Evolutionary conservation across 2,888 invertebrate species (phyloP).

Genomic region (Pseudococcus viburni): DNA sequence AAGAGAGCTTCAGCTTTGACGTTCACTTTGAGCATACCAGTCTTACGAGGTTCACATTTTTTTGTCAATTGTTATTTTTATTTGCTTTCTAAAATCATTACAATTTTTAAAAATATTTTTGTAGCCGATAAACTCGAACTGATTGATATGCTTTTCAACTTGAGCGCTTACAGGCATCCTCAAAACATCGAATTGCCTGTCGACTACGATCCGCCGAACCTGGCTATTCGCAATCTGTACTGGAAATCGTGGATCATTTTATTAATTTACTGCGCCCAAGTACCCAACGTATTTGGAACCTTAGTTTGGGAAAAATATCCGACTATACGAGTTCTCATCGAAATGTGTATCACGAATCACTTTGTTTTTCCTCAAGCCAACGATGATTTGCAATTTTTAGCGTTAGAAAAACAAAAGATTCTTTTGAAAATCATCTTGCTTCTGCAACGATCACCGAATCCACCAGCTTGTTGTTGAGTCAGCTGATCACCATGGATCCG

Average conservation of each 20-base stretch:
- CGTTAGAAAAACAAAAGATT: conserved; percentile 83
- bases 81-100: conserved; percentile 16
- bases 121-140: conserved; percentile 85
- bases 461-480: conserved; percentile 85
- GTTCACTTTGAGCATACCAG: conserved; percentile 78
- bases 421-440: conserved; percentile 93
- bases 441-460: conserved; percentile 93
- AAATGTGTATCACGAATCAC: conserved; percentile 95
- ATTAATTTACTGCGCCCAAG: conserved; percentile 91
- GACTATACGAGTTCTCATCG: conserved; percentile 90
- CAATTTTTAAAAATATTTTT: neutral
- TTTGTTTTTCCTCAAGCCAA: conserved; percentile 80
- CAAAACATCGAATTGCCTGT: conserved; percentile 91
- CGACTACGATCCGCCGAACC: conserved; percentile 84
- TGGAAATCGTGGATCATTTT: conserved; percentile 96
- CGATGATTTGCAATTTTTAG: conserved; percentile 78
- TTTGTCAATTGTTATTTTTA: neutral
- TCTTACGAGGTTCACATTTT: conserved; percentile 72
- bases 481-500: conserved; percentile 89
- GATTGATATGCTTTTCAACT: conserved; percentile 89
- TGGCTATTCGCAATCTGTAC: conserved; percentile 92
- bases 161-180: conserved; percentile 92
- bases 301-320: conserved; percentile 92
- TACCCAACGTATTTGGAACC: conserved; percentile 89
- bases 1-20: conserved; percentile 86